Conservation (phyloP, 1,140 invertebrate species). For the Ceratoteleas bidentatus region DNA sequence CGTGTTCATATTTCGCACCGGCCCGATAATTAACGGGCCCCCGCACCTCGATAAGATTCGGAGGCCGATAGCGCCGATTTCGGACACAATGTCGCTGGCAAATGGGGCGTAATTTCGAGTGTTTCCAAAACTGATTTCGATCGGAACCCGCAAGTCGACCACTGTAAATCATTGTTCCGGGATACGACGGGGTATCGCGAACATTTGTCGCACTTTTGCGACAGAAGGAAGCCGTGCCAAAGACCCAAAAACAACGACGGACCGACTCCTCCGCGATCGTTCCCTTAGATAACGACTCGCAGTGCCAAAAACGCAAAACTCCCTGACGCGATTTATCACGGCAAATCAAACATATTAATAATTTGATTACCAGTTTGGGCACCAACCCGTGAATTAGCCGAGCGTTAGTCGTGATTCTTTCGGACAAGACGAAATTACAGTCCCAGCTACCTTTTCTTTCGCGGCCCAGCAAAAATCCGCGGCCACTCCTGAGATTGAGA, state of each 20-base stretch:
- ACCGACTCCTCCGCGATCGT: too few species aligned
- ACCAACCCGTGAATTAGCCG: conserved; percentile 61
- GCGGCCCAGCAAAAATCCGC: conserved; percentile 56
- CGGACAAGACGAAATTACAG: conserved; percentile 64
- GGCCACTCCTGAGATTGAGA: conserved; percentile 60
- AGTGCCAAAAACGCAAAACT: not conserved
- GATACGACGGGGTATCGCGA: too few species aligned
- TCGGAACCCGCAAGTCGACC: too few species aligned
- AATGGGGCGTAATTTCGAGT: conserved; percentile 18
- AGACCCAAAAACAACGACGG: too few species aligned
- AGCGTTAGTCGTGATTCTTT: conserved; percentile 61
- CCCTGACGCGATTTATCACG: not conserved
- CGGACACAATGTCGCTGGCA: conserved; percentile 16
- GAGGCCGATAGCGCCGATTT: conserved; percentile 28
- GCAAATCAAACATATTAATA: conserved; percentile 13
- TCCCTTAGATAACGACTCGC: too few species aligned
- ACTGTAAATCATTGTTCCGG: too few species aligned
- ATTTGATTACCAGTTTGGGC: conserved; percentile 39
- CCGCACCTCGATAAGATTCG: conserved; percentile 42
- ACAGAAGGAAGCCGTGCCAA: too few species aligned
- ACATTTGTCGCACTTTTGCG: too few species aligned
- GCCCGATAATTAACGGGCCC: conserved; percentile 75
- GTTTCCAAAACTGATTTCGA: conserved; percentile 16
- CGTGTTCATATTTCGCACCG: conserved; percentile 76
- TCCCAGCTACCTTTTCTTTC: conserved; percentile 49